Evolutionary conservation across 2,888 invertebrate genomes (phyloP).

Genomic region (Shargacucullia verbasci): DNA sequence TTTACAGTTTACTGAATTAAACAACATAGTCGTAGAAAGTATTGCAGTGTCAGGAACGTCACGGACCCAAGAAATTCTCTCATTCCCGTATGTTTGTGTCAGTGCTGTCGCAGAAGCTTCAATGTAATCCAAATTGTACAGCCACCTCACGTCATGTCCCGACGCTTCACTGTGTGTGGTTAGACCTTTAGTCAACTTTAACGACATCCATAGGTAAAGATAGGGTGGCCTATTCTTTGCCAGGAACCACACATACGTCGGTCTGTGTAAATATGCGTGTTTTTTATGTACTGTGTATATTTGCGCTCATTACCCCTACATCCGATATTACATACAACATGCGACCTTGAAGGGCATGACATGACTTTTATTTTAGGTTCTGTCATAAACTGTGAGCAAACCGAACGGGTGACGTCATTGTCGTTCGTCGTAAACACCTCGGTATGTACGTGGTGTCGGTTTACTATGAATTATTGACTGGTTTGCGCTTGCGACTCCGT

Average conservation of each 20-base stretch:
- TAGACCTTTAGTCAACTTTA: too few species aligned
- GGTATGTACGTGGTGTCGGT: constrained; percentile 33
- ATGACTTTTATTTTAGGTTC: constrained; percentile 53
- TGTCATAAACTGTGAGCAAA: constrained; percentile 32
- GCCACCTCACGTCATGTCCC: too few species aligned
- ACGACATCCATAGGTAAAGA: too few species aligned
- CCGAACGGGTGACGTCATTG: constrained; percentile 32
- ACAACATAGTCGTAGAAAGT: too few species aligned
- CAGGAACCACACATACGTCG: constrained; percentile 3
- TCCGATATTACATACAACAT: constrained; percentile 27
- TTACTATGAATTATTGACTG: constrained; percentile 28
- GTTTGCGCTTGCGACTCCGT: neutral
- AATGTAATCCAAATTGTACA: too few species aligned
- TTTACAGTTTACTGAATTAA: too few species aligned
- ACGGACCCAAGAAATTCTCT: too few species aligned
- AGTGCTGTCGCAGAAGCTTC: too few species aligned
- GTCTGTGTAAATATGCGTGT: constrained; percentile 23
- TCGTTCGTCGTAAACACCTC: constrained; percentile 13
- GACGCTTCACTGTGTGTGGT: too few species aligned
- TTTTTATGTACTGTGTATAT: constrained; percentile 28
- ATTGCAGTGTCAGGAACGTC: too few species aligned
- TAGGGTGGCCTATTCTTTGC: too few species aligned
- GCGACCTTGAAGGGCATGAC: constrained; percentile 46
- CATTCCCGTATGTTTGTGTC: too few species aligned
- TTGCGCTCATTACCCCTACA: constrained; percentile 24